These are phyloP conservation scores for Lanius ludovicianus DNA, from an alignment of 2,113 vertebrate species.

Conservation along the genomic window DNA sequence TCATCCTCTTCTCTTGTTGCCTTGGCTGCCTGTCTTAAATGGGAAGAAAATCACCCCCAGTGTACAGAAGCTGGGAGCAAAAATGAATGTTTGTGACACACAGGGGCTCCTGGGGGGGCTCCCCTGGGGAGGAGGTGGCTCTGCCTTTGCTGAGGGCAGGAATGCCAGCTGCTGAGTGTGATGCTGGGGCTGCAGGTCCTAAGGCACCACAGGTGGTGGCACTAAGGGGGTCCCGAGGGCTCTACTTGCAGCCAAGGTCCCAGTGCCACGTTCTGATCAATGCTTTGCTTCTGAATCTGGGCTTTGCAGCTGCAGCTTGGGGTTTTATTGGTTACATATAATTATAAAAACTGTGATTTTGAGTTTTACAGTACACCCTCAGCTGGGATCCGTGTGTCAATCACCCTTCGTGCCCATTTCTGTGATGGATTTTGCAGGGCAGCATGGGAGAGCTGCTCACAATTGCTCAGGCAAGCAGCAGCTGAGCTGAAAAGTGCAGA, in stretches of 20 bases:
- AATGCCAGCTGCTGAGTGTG: not conserved
- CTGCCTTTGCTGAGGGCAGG: not conserved
- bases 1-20: not conserved
- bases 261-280: not conserved
- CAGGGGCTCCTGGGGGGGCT: not conserved
- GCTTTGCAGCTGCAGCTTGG: not conserved
- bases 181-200: not conserved
- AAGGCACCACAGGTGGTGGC: not conserved
- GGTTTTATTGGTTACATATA: not conserved
- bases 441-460: not conserved
- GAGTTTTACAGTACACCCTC: not conserved
- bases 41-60: not conserved
- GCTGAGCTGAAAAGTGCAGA: not conserved
- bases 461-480: not conserved
- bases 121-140: not conserved
- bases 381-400: accelerated
- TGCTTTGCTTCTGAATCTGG: not conserved
- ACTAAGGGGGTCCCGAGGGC: too few relatives aligned
- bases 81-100: not conserved
- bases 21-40: not conserved
- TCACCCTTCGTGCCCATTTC: not conserved
- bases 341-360: not conserved
- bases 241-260: not conserved
- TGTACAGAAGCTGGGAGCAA: not conserved
- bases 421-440: not conserved